Evolutionary conservation across 2,797 vertebrate species (phyloP), one percentile per base, ranked within the genome.

Genomic region (Fistularia commersonii): DNA sequence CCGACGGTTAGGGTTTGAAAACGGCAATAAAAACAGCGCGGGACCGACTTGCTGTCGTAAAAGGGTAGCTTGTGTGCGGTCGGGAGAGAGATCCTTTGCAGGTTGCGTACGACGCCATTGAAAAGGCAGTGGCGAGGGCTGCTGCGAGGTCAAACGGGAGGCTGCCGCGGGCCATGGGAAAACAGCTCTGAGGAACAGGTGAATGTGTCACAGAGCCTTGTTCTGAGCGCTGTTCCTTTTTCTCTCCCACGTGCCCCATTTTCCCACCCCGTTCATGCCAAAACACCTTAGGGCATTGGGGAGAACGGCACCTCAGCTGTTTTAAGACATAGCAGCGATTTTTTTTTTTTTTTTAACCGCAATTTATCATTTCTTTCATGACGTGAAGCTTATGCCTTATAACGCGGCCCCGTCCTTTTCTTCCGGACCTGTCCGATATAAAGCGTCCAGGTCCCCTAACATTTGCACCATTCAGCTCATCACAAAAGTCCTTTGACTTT

Each of bases 81-180:
- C 23, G 4, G 23, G 23, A 2, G 2, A 23, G 23, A 23, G 23
- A 47, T 61, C 32, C 67, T 50, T 40, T 67, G 63, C 44, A 48
- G 62, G 36, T 48, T 40, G 31, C 40, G 45, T 37, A 57, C 0
- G 45, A 44, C 51, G 69, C 57, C 48, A 44, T 69, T 68, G 71
- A 56, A 57, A 70, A 64, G 57, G 48, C 45, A 42, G 61, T 66
- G 71, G 55, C 74, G 68, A 66, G 65, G 70, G 67, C 64, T 65
- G 70, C 65, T 61, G 45, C 66, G 64, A 77, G 81, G 78, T 82
- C 78, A 80, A 67, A 47, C 62, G 9, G 72, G 57, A 79, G 73
- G 64, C 74, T 82, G 83, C 69, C 73, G 72, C 83, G 65, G 80
- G 74, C 76, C 86, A 84, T 91, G 91, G 89, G 90, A 92, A 92